These are phyloP conservation scores for Oscheius sp. DNA, from an alignment of 2,888 invertebrate species.

Conservation along the genomic window DNA sequence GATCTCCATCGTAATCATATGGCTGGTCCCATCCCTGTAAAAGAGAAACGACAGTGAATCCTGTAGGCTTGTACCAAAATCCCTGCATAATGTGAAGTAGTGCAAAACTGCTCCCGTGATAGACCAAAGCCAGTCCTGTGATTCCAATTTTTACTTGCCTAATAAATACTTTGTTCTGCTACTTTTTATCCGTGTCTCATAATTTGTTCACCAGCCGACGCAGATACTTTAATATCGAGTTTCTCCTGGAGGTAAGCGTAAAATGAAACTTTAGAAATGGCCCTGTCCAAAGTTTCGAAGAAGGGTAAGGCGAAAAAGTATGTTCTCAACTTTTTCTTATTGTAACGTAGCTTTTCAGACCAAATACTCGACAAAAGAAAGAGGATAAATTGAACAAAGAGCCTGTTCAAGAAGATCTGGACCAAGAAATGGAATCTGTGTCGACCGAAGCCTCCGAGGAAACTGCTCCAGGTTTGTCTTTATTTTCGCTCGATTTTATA, in stretches of 20 bases:
- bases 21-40: conserved; percentile 25
- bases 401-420: too few species aligned
- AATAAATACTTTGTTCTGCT: neutral
- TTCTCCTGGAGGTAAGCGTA: too few species aligned
- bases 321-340: neutral
- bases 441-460: neutral
- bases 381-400: neutral
- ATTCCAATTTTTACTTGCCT: neutral
- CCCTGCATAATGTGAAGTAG: neutral
- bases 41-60: conserved; percentile 22
- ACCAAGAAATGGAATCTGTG: neutral
- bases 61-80: neutral
- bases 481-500: neutral
- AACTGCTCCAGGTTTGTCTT: neutral
- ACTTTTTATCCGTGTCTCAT: neutral
- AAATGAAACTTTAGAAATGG: too few species aligned
- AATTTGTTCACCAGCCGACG: too few species aligned
- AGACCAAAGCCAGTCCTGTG: neutral
- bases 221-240: too few species aligned
- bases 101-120: neutral
- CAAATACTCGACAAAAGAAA: neutral
- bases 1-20: conserved; percentile 41
- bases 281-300: too few species aligned
- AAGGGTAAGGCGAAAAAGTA: neutral
- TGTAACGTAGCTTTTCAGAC: neutral